Conservation (phyloP, 35 echinoderm and acorn worm species). For the Holothuria glaberrima region DNA sequence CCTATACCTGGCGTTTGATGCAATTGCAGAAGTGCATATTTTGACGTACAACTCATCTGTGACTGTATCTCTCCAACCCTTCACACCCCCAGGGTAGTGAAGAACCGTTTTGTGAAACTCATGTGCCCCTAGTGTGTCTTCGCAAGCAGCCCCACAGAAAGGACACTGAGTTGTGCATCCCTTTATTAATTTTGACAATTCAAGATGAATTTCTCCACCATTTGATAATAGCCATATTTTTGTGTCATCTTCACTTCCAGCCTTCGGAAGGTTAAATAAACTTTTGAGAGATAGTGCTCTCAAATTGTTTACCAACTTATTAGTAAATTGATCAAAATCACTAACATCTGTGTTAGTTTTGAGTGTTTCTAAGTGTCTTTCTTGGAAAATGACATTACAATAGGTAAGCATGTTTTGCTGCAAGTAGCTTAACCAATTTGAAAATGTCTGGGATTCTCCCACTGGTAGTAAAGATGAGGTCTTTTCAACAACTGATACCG, state of each 20-base stretch:
- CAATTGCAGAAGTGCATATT: constrained; percentile 39
- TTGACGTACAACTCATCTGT: background rate
- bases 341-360: background rate
- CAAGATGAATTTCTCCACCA: constrained; percentile 4
- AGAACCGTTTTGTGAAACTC: constrained; percentile 15
- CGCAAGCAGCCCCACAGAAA: constrained; percentile 34
- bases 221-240: constrained; percentile 17
- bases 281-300: background rate
- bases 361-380: background rate
- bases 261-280: background rate
- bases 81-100: constrained; percentile 28
- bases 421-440: background rate
- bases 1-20: background rate
- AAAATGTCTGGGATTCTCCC: background rate
- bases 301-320: background rate
- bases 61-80: background rate
- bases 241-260: constrained; percentile 18
- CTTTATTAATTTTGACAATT: background rate
- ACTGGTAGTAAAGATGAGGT: no score
- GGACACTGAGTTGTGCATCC: constrained; percentile 34
- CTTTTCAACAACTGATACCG: no score
- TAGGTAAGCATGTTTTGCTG: background rate
- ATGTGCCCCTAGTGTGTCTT: background rate
- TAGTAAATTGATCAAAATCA: background rate
- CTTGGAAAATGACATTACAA: background rate